Evolutionary conservation across 2,888 invertebrate genomes (phyloP).

Genomic region (Heliconius sara): DNA sequence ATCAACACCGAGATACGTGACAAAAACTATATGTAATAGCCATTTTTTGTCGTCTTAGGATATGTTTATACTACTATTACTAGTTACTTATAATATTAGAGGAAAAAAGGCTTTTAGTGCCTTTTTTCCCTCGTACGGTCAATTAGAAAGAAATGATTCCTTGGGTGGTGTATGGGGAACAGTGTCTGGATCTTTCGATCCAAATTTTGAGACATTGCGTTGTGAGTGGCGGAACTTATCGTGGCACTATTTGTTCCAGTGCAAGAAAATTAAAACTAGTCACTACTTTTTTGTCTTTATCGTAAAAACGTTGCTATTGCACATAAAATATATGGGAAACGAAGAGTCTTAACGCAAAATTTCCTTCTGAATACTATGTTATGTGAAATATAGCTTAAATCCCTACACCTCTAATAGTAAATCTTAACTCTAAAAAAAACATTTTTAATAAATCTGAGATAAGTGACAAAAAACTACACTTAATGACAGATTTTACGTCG

Average conservation of each 20-base stretch:
- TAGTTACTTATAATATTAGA: neutral
- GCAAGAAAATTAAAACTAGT: no score
- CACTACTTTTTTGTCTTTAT: neutral
- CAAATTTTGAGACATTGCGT: no score
- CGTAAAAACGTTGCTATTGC: no score
- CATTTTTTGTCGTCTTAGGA: neutral
- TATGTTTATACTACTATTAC: neutral
- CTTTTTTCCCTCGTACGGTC: neutral
- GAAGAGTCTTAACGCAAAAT: neutral
- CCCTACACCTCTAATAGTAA: neutral
- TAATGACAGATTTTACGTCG: constrained; percentile 40
- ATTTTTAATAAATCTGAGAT: neutral
- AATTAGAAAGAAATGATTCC: no score
- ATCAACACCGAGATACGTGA: constrained; percentile 12
- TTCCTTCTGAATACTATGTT: neutral
- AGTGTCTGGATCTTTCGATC: no score
- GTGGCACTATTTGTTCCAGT: no score
- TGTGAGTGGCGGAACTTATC: no score
- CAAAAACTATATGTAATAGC: constrained; percentile 33
- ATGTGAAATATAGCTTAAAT: neutral
- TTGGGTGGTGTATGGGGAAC: no score
- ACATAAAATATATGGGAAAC: neutral
- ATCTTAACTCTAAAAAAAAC: neutral
- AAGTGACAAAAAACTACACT: constrained; percentile 31
- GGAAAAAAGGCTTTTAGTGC: neutral